phyloP scores from a whole-genome alignment of 2,797 vertebrate species.

The Chrosomus eos region DNA sequence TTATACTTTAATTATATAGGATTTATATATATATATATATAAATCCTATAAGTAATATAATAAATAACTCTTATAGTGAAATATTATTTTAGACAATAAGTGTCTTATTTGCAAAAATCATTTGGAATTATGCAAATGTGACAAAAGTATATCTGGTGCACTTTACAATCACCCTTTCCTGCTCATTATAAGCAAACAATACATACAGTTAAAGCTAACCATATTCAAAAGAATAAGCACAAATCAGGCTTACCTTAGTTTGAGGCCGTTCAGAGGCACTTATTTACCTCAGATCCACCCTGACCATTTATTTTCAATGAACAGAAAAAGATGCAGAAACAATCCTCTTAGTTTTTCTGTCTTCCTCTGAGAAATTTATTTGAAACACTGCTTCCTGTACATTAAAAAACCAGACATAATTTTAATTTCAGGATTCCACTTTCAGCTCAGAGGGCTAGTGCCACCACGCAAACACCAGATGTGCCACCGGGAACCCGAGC shows the following conservation, averaged over 20 bases:
- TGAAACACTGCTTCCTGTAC: conserved; percentile 54
- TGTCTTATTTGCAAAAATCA: no score
- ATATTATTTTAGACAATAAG: no score
- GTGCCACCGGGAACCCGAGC: conserved; percentile 35
- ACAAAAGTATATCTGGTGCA: not conserved
- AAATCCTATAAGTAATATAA: no score
- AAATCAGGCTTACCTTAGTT: not conserved
- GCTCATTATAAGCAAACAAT: not conserved
- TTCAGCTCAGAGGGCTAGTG: conserved; percentile 49
- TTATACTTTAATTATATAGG: no score
- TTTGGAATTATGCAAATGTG: not conserved
- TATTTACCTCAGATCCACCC: not conserved
- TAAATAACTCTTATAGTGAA: no score
- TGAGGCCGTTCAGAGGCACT: not conserved
- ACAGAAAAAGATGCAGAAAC: conserved; percentile 26
- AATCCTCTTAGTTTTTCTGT: conserved; percentile 42
- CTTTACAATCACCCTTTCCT: not conserved
- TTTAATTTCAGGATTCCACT: conserved; percentile 55
- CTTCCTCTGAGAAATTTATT: conserved; percentile 63
- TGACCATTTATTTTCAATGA: not conserved
- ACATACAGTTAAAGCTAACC: not conserved
- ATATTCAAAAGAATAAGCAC: not conserved
- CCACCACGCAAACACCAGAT: conserved; percentile 38
- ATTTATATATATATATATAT: no score
- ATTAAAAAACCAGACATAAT: conserved; percentile 56